Evolutionary conservation across 2,888 invertebrate species (phyloP).

Genomic region (Epinotia demarniana): DNA sequence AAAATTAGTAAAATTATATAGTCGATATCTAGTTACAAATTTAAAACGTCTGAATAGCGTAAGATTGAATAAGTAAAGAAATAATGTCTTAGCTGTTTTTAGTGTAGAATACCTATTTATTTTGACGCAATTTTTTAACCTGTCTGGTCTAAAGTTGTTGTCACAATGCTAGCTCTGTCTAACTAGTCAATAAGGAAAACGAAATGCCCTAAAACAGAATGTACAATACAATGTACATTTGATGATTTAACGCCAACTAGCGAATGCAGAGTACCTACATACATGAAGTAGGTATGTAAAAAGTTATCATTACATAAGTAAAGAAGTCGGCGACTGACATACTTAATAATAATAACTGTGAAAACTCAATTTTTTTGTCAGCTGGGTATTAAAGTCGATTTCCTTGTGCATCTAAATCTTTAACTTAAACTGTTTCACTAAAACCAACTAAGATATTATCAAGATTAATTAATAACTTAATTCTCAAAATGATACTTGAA

Average conservation of each 20-base stretch:
- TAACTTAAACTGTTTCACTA: neutral
- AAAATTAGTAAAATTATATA: neutral
- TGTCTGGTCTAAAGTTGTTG: too few relatives aligned
- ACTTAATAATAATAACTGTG: neutral
- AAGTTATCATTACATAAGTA: neutral
- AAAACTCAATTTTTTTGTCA: neutral
- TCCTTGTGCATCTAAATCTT: neutral
- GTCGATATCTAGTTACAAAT: slow-evolving; percentile 2
- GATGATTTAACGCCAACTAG: neutral
- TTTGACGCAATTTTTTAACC: too few relatives aligned
- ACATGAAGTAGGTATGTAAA: neutral
- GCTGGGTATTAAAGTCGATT: neutral
- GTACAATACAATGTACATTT: neutral
- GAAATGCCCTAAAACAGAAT: neutral
- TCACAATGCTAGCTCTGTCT: neutral
- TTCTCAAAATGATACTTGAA: slow-evolving; percentile 9
- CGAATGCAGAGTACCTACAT: neutral
- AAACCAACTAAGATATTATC: slow-evolving; percentile 3
- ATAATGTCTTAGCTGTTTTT: slow-evolving; percentile 7
- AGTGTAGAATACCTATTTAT: neutral
- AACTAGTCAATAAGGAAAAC: neutral
- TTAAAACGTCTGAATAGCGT: slow-evolving; percentile 14
- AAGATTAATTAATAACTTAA: neutral
- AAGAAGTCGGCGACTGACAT: neutral
- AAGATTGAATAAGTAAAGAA: neutral